Percentiles rank a stretch among this genome's conserved stretches.
phyloP scores from a whole-genome alignment of 1,140 invertebrate genomes.

The Nomia melanderi region DNA sequence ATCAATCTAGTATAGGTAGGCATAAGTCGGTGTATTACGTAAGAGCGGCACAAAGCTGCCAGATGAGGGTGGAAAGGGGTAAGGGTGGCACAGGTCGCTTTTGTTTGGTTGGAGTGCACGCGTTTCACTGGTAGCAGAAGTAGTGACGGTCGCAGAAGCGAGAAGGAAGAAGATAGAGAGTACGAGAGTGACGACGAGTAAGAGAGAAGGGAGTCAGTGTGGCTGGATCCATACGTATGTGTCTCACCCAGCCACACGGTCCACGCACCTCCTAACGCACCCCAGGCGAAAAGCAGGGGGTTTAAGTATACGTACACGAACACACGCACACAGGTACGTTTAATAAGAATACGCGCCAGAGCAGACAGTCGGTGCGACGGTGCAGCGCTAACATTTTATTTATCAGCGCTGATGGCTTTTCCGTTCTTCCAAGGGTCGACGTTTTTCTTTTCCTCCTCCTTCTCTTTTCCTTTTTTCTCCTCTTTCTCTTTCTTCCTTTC shows the following conservation, averaged over 20 bases:
- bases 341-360: constrained; percentile 70
- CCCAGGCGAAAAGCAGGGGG: constrained; percentile 50
- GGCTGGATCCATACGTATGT: constrained; percentile 48
- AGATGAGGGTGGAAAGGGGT: constrained; percentile 46
- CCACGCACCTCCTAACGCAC: constrained; percentile 53
- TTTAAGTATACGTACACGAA: constrained; percentile 42
- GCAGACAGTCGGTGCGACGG: constrained; percentile 63
- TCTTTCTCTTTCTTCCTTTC: background rate
- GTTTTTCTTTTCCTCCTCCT: constrained; percentile 36
- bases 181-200: no score
- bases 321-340: constrained; percentile 39
- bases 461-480: constrained; percentile 40
- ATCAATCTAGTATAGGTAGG: constrained; percentile 26
- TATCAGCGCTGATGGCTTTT: constrained; percentile 78
- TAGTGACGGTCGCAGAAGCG: constrained; percentile 17
- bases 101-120: constrained; percentile 73
- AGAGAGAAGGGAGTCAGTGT: constrained; percentile 8
- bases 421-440: constrained; percentile 67
- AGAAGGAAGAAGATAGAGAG: background rate
- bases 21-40: constrained; percentile 52
- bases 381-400: constrained; percentile 77
- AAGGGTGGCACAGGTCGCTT: constrained; percentile 66
- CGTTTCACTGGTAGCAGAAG: constrained; percentile 63
- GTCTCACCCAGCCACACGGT: constrained; percentile 37
- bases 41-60: constrained; percentile 50